These are phyloP conservation scores for Forpus xanthops DNA, from an alignment of 2,797 vertebrate species.

Conservation along the genomic window DNA sequence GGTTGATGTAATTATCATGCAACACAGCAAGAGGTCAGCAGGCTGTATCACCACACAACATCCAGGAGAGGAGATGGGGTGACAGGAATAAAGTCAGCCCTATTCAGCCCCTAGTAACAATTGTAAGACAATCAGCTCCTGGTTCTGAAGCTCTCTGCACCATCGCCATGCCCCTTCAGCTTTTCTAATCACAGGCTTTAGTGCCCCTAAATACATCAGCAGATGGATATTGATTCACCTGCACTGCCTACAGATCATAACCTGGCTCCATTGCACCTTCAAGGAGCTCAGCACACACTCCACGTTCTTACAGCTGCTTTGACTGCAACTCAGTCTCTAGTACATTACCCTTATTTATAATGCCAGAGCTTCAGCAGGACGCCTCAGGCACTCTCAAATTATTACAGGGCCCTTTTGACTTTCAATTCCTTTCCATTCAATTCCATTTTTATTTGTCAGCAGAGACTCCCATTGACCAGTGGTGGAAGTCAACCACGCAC, in stretches of 20 bases:
- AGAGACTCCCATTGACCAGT: constrained; percentile 18
- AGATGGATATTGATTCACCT: constrained; percentile 42
- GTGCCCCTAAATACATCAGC: not conserved
- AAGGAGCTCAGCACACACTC: not conserved
- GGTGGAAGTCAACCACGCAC: not conserved
- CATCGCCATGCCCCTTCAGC: not conserved
- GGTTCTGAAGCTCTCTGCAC: not conserved
- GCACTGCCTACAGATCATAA: constrained; percentile 35
- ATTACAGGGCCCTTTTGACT: constrained; percentile 74
- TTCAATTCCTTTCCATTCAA: constrained; percentile 68
- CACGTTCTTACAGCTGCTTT: not conserved
- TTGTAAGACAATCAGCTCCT: accelerated
- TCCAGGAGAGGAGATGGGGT: not conserved
- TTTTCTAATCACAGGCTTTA: constrained; percentile 19
- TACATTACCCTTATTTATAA: constrained; percentile 75
- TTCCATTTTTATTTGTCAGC: constrained; percentile 53
- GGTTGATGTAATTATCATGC: not conserved
- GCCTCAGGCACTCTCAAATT: constrained; percentile 63
- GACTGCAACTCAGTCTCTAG: constrained; percentile 61
- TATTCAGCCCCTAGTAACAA: not conserved
- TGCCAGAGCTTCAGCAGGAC: not conserved
- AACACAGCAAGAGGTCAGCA: not conserved
- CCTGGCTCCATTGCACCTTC: constrained; percentile 16
- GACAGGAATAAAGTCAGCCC: not conserved
- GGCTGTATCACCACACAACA: not conserved